Evolutionary conservation across 1,140 invertebrate species (phyloP), one percentile per base, ranked within the genome.

Genomic region (Teleogryllus occipitalis): DNA sequence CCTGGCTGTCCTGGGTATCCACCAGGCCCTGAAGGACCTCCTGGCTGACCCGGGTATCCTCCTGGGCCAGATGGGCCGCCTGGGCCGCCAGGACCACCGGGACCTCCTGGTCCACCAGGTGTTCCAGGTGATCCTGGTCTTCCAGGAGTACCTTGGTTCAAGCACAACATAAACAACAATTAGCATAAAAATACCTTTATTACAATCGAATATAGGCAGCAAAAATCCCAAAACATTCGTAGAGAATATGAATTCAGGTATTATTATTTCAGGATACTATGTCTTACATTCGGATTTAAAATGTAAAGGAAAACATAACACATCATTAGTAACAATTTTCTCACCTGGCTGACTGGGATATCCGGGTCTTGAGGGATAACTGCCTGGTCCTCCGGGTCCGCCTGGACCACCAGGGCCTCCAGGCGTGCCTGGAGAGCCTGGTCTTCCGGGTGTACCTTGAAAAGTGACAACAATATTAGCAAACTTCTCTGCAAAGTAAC

Each of bases 241-340:
- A 2, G 72, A 3, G 15, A 21, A 18, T 3, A 21, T 18, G 15
- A 73, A 73, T 73, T 73, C 15, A 21, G 21, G 21, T 2, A 39
- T 39, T 39, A 39, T 39, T 39, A 39, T 39, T 39, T 39, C 27
- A 5, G 27, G 27, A 39, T 39, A 39, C 5, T 39, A 39, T 39
- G 27, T 39, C 27, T 39, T 39, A 39, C 1, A 39, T 39, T 39
- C n/a, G n/a, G n/a, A n/a, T n/a, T n/a, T n/a, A n/a, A n/a, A 73
- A n/a, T 73, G 65, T 12, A n/a, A 12, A 10, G 12, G 5, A 39
- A 39, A 80, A 82, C 78, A 81, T 82, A 22, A 88, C 89, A 65
- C 85, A 85, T 54, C 86, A 85, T 0, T n/a, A 8, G 15, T 22
- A 21, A 7, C 77, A 48, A 49, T 12, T 65, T 49, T 18, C 48